Conservation (phyloP, 2,797 vertebrate genomes). For the Helicolenus hilgendorfi region DNA sequence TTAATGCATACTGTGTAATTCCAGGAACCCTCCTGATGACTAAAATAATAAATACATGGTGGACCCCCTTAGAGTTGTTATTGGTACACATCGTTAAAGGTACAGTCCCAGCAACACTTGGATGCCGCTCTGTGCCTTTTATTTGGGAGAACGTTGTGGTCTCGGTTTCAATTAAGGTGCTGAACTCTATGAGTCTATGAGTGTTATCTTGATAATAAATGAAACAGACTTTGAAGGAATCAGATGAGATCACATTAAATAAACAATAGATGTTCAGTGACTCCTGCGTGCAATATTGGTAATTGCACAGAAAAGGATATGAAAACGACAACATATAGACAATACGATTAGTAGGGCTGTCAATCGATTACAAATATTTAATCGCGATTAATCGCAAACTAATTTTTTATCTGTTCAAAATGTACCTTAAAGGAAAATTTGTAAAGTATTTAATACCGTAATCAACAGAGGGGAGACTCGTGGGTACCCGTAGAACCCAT, state of each 20-base stretch:
- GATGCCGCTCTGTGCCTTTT: slow-evolving; percentile 42
- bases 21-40: slow-evolving; percentile 76
- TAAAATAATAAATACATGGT: slow-evolving; percentile 63
- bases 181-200: slow-evolving; percentile 6
- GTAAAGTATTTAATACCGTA: no score
- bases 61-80: slow-evolving; percentile 59
- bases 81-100: slow-evolving; percentile 36
- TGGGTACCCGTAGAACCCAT: no score
- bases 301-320: not conserved
- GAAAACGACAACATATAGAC: not conserved
- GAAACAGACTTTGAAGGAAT: slow-evolving; percentile 14
- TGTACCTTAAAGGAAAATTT: no score
- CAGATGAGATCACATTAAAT: not conserved
- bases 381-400: no score
- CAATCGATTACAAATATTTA: not conserved
- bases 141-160: slow-evolving; percentile 50
- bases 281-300: not conserved
- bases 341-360: not conserved
- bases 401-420: no score
- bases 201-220: slow-evolving; percentile 33
- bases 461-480: no score
- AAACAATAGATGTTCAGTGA: not conserved
- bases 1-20: slow-evolving; percentile 57
- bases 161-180: slow-evolving; percentile 43
- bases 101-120: slow-evolving; percentile 55